phyloP scores from a whole-genome alignment of 2,888 invertebrate species.

The Cephus pulcher region DNA sequence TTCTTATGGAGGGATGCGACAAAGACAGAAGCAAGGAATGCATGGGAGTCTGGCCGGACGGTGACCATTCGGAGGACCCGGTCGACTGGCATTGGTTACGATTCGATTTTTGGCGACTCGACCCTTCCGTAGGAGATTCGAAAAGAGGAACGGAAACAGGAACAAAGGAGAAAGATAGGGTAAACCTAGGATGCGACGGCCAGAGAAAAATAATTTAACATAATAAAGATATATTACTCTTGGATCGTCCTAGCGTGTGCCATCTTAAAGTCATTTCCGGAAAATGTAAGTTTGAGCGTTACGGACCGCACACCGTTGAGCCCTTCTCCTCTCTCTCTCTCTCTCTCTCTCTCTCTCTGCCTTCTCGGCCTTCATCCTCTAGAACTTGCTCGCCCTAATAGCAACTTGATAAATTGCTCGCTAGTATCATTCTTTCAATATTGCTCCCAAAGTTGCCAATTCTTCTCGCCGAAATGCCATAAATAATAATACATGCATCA shows the following conservation, averaged over 20 bases:
- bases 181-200: no score
- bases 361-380: conserved; percentile 5
- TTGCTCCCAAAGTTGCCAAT: conserved; percentile 7
- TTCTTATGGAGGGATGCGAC: no score
- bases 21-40: no score
- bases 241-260: conserved; percentile 19
- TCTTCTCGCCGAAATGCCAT: no score
- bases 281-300: conserved; percentile 34
- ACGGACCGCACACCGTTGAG: background rate
- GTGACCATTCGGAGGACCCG: no score
- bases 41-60: no score
- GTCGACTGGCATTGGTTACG: no score
- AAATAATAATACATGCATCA: no score
- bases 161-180: no score
- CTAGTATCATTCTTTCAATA: conserved; percentile 32
- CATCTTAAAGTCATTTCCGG: conserved; percentile 29
- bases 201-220: conserved; percentile 1
- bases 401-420: conserved; percentile 32
- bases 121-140: no score
- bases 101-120: no score
- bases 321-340: background rate
- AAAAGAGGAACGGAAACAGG: no score
- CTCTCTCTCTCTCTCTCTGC: background rate
- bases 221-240: conserved; percentile 29
- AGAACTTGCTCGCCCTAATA: conserved; percentile 23